Conservation (phyloP, 2,888 invertebrate species). For the Pheosia gnoma region DNA sequence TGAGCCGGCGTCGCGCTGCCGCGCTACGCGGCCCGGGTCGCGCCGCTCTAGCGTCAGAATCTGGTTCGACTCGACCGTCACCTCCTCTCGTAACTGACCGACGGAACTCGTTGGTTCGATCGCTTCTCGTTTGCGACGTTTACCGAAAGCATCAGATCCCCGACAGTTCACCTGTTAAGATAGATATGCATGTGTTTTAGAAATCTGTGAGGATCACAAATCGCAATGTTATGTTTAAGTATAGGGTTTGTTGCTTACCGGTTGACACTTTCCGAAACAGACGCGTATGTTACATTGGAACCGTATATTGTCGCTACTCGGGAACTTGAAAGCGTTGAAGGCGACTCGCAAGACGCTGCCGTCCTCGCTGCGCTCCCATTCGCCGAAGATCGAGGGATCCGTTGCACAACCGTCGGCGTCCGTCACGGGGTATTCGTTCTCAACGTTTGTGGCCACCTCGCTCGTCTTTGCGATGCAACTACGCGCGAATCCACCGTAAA, state of each 20-base stretch:
- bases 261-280: slow-evolving; percentile 97
- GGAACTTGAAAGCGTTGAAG: slow-evolving; percentile 98
- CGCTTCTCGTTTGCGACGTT: slow-evolving; percentile 87
- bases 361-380: slow-evolving; percentile 95
- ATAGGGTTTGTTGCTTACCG: slow-evolving; percentile 83
- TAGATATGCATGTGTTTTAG: neutral
- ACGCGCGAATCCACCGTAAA: slow-evolving; percentile 96
- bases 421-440: slow-evolving; percentile 96
- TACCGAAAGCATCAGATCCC: slow-evolving; percentile 95
- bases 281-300: slow-evolving; percentile 98
- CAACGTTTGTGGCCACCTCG: slow-evolving; percentile 89
- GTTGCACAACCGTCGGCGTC: slow-evolving; percentile 97
- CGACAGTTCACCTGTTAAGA: slow-evolving; percentile 91
- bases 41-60: slow-evolving; percentile 95
- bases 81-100: slow-evolving; percentile 95
- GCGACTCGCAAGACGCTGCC: slow-evolving; percentile 93
- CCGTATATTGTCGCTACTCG: slow-evolving; percentile 95
- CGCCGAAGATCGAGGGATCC: slow-evolving; percentile 95
- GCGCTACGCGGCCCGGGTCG: slow-evolving; percentile 89
- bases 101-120: slow-evolving; percentile 86
- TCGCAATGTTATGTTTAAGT: neutral
- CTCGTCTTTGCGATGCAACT: slow-evolving; percentile 97
- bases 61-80: slow-evolving; percentile 95
- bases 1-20: slow-evolving; percentile 90
- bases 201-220: neutral